phyloP scores from a whole-genome alignment of 2,113 vertebrate species.

The Bos javanicus region DNA sequence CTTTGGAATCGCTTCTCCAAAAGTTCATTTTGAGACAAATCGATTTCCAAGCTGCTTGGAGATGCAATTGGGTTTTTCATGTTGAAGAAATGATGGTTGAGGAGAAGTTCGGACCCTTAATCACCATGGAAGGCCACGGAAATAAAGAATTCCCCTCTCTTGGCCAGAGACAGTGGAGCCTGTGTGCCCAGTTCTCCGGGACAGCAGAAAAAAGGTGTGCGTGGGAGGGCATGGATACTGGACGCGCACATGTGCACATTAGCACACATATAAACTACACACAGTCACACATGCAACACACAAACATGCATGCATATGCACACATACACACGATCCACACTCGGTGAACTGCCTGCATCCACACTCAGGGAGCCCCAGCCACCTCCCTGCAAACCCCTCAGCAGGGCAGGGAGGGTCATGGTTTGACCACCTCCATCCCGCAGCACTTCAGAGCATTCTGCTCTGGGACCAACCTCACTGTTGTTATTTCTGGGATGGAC shows the following conservation, averaged over 20 bases:
- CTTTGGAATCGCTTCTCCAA: slow-evolving; percentile 20
- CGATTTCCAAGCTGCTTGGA: slow-evolving; percentile 58
- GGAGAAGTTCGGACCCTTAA: slow-evolving; percentile 45
- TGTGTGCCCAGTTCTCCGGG: background rate
- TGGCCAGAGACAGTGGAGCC: background rate
- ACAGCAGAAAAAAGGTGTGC: background rate
- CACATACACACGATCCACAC: background rate
- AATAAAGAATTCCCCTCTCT: slow-evolving; percentile 28
- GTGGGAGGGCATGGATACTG: rapidly evolving
- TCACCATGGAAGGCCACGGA: slow-evolving; percentile 10
- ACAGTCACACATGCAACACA: too few species aligned
- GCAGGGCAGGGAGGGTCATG: rapidly evolving
- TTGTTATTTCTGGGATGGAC: background rate
- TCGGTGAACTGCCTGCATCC: rapidly evolving
- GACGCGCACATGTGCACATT: rapidly evolving
- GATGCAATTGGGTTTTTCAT: slow-evolving; percentile 63
- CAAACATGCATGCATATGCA: too few species aligned
- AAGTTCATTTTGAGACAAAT: slow-evolving; percentile 71
- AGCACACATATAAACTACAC: too few species aligned
- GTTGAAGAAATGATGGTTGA: slow-evolving; percentile 58
- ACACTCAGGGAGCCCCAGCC: background rate
- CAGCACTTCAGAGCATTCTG: too few species aligned
- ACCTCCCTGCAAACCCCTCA: background rate
- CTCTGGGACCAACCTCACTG: background rate
- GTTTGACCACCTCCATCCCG: background rate